Conservation (phyloP, 2,797 vertebrate genomes). For the Rhodeus uyekii region DNA sequence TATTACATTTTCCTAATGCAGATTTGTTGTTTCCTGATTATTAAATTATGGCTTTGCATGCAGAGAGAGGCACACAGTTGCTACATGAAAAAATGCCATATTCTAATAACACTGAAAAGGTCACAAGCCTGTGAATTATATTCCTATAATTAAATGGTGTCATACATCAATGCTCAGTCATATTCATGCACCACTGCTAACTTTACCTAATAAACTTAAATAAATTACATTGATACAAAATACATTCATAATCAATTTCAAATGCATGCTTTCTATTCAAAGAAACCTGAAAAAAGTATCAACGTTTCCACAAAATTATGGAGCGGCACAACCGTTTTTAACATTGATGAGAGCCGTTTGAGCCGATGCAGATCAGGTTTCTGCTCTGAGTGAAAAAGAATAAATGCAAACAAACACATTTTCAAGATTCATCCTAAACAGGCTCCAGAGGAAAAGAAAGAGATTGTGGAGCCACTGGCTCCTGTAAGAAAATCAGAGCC, state of each 20-base stretch:
- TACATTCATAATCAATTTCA: too few relatives aligned
- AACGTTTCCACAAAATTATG: neutral
- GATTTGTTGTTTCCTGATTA: neutral
- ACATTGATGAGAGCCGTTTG: neutral
- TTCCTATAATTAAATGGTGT: neutral
- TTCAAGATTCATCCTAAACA: neutral
- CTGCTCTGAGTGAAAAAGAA: neutral
- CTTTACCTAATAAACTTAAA: too few relatives aligned
- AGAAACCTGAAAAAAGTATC: too few relatives aligned
- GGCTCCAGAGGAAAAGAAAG: neutral
- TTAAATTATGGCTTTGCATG: neutral
- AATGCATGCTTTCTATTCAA: too few relatives aligned
- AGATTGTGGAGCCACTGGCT: neutral
- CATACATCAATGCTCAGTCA: neutral
- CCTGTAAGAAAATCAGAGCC: neutral
- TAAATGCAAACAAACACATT: neutral
- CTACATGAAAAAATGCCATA: neutral
- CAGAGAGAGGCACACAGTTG: neutral
- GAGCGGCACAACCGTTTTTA: neutral
- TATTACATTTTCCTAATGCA: neutral
- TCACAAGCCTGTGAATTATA: neutral
- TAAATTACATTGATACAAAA: too few relatives aligned
- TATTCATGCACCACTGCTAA: too few relatives aligned
- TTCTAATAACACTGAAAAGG: neutral
- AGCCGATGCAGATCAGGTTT: neutral